Conservation (phyloP, 1,140 invertebrate species). For the Anthonomus grandis region DNA sequence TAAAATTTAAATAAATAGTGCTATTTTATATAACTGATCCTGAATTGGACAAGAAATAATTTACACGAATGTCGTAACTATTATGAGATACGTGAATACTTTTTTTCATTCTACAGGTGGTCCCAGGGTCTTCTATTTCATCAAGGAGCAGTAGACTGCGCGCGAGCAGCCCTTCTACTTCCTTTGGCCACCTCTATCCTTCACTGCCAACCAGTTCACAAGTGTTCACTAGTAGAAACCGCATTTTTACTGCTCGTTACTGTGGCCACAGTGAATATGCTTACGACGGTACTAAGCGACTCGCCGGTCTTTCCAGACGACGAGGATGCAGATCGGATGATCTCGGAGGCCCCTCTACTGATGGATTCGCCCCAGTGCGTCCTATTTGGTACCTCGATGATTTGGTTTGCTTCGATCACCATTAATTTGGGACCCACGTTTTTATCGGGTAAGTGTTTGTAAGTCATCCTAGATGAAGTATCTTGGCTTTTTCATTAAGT, state of each 20-base stretch:
- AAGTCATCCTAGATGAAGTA: no score
- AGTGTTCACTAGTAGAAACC: conserved; percentile 86
- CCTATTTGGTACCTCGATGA: conserved; percentile 88
- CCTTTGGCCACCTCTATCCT: conserved; percentile 80
- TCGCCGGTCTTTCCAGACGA: conserved; percentile 82
- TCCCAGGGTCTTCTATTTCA: conserved; percentile 84
- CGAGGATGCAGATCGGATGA: conserved; percentile 66
- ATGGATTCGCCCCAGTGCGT: conserved; percentile 68
- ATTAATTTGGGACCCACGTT: conserved; percentile 91
- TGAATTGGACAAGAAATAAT: no score
- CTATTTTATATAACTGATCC: no score
- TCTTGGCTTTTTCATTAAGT: no score
- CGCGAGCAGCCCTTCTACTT: conserved; percentile 73
- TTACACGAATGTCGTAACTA: background rate
- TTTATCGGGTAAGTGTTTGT: conserved; percentile 55
- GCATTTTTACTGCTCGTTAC: conserved; percentile 84
- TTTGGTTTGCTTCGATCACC: conserved; percentile 87
- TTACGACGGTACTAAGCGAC: conserved; percentile 86
- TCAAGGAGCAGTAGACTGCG: conserved; percentile 81
- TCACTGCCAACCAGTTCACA: conserved; percentile 77
- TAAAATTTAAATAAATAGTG: no score
- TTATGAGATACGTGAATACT: background rate
- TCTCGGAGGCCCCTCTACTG: conserved; percentile 44
- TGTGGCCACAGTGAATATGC: conserved; percentile 86
- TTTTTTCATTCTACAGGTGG: conserved; percentile 64